Evolutionary conservation across 2,113 vertebrate genomes (phyloP), one percentile per base, ranked within the genome.

Genomic region (Neogobius melanostomus): DNA sequence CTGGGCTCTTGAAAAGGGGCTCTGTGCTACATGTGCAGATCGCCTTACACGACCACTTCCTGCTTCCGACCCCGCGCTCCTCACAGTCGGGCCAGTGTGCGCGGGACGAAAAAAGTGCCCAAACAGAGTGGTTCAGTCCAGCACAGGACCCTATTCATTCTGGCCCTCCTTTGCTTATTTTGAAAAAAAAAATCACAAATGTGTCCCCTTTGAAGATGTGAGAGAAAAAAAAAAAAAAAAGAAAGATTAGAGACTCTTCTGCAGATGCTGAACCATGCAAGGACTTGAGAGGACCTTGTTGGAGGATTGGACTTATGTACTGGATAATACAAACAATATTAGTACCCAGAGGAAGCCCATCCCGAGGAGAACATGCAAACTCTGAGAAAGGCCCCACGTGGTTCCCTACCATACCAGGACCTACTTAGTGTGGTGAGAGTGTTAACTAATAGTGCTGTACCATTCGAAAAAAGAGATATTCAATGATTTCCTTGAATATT

Each of bases 1-100:
- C 53, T 21, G 17, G 17, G 75, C 80, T 61, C 67, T 80, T 93
- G 87, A 93, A 94, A 93, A 93, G 93, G 79, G 81, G 75, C 92
- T 93, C 93, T 93, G 92, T 94, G 88, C 90, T 77, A 83, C 76
- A 78, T 84, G 79, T 86, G 81, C 83, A 87, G 92, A 94, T 94
- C 93, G 74, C 82, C 90, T 94, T 94, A 94, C 93, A 93, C 85
- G 82, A 90, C 89, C 88, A 91, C 92, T 94, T 94, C 93, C 93
- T 94, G 92, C 90, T 92, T 93, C 91, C 90, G 90, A 88, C 89
- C 91, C 81, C 11, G 11, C 17, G 78, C 82, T 90, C 84, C 86
- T 90, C 91, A 93, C 92, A 94, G 90, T 83, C 87, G 16, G 82
- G 74, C 83, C 85, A 91, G 90, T 94, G 90, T 93, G 89, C 90